Base-by-base conservation (phyloP, 2,113 vertebrate genomes). In the Halcyon senegalensis region DNA sequence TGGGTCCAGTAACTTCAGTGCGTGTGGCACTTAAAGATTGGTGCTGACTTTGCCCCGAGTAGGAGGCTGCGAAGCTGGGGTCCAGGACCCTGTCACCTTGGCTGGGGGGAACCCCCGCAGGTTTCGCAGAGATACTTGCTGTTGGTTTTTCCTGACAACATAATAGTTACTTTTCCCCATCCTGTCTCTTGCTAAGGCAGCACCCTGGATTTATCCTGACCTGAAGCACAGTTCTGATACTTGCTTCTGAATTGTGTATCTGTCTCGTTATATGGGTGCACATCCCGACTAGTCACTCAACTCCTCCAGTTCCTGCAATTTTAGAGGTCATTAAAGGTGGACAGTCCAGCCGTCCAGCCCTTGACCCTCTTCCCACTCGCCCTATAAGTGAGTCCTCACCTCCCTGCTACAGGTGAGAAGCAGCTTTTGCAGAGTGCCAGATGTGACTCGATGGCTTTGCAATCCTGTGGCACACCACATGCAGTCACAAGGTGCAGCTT, bases 1-100 rank as follows among this genome's bases (percentile, higher is more conserved):
- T 2, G 28, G n/a, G 43, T 24, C 33, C 77, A 0, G 27, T 17
- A 55, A 84, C 73, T 66, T 24, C 1, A 11, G 44, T 1, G 16
- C 11, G 0, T 13, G 27, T 21, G 85, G 41, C 27, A 0, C 70
- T 28, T 6, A 3, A 10, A 8, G 16, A 1, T 5, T 2, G 10
- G 18, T 6, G 50, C 41, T 62, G 73, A 35, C 10, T 84, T 62
- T 28, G 50, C 53, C 8, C 20, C 2, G 6, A 16, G 63, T 2
- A 4, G 72, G 70, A 0, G 3, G 25, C 33, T 63, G 66, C 44
- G n/a, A 15, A 81, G 51, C 60, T 15, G 35, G 76, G 72, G 41
- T 33, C 30, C 56, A 23, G 80, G 18, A n/a, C n/a, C 51, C 60
- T 7, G 6, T 87, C 84, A 74, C 3, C 0, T 2, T 2, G 58